Evolutionary conservation across 2,113 vertebrate genomes (phyloP).

Genomic region (Sakesphorus luctuosus): DNA sequence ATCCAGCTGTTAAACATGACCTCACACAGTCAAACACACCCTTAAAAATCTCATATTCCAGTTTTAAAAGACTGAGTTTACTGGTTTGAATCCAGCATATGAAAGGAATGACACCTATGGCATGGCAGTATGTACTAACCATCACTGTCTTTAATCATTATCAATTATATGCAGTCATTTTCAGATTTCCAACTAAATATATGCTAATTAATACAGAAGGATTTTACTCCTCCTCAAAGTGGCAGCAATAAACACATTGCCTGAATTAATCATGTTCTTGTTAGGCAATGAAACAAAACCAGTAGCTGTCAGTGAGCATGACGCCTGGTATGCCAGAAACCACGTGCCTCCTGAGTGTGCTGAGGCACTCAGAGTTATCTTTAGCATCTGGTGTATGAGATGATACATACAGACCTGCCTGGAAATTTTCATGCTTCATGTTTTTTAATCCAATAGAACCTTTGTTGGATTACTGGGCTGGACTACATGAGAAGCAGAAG

Average conservation of each 20-base stretch:
- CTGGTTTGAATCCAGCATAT: background rate
- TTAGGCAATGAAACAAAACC: background rate
- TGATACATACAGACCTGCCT: background rate
- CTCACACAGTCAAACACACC: background rate
- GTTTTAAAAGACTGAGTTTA: background rate
- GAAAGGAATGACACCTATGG: background rate
- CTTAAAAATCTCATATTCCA: background rate
- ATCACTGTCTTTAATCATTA: background rate
- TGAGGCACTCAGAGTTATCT: background rate
- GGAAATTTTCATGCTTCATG: background rate
- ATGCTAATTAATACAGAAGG: background rate
- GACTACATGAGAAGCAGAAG: background rate
- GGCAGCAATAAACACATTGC: background rate
- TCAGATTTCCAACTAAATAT: constrained; percentile 15
- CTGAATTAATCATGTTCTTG: constrained; percentile 32
- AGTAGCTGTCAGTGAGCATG: background rate
- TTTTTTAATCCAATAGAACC: background rate
- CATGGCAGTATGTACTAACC: background rate
- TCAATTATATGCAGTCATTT: background rate
- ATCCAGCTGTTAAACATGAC: background rate
- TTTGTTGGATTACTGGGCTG: background rate
- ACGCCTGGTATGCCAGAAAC: background rate
- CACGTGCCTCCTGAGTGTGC: background rate
- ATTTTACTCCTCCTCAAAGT: constrained; percentile 24
- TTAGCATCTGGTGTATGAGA: background rate